A percentile compares a stretch with the other conserved stretches of the same genome.
These are phyloP conservation scores for Centrocercus urophasianus DNA, from an alignment of 2,113 vertebrate genomes.

Conservation along the genomic window DNA sequence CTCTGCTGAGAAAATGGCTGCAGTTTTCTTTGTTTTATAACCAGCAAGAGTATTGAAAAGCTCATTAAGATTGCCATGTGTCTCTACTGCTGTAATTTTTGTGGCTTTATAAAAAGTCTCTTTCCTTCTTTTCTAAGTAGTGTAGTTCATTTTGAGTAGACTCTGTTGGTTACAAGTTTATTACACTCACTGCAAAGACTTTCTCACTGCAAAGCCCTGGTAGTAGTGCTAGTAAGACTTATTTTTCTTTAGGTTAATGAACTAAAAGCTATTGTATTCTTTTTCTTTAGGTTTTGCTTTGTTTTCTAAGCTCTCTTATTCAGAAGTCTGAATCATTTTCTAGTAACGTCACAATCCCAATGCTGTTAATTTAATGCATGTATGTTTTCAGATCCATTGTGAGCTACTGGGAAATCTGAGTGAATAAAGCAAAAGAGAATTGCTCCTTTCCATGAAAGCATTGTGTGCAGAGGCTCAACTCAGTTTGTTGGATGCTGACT, in stretches of 20 bases:
- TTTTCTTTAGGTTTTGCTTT: neutral
- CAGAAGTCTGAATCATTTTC: constrained; percentile 41
- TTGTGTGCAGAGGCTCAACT: neutral
- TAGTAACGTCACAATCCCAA: constrained; percentile 25
- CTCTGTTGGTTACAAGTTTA: constrained; percentile 39
- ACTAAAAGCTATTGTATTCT: neutral
- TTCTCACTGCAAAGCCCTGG: neutral
- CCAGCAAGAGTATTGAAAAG: constrained; percentile 42
- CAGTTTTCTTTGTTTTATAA: constrained; percentile 57
- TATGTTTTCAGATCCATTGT: neutral
- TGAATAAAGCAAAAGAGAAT: neutral
- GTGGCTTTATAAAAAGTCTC: constrained; percentile 47
- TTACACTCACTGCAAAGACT: constrained; percentile 2
- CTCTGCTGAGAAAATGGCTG: constrained; percentile 62
- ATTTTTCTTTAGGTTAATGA: neutral
- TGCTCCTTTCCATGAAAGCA: neutral
- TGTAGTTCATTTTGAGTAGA: constrained; percentile 44
- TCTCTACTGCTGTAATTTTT: constrained; percentile 47
- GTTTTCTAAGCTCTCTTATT: neutral
- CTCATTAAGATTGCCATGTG: constrained; percentile 53
- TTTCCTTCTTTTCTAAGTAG: constrained; percentile 53
- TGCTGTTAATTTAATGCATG: constrained; percentile 6
- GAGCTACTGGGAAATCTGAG: neutral
- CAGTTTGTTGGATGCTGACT: neutral
- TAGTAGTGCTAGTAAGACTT: neutral